A percentile compares a stretch with the other conserved stretches of the same genome.
phyloP scores from a whole-genome alignment of 92 coral and sea anemone genomes.

The Heteractis magnifica region DNA sequence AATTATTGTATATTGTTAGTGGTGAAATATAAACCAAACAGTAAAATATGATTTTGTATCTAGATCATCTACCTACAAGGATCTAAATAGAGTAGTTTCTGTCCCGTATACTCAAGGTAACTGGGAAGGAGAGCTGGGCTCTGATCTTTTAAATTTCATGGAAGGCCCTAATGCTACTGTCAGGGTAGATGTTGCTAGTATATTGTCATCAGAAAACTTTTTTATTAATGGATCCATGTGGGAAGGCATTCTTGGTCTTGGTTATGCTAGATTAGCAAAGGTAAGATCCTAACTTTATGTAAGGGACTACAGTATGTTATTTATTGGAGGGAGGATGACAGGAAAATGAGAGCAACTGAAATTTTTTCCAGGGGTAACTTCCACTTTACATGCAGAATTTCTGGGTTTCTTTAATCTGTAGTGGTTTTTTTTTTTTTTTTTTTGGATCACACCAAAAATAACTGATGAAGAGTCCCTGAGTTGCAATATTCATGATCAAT shows the following conservation, averaged over 20 bases:
- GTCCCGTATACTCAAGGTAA: constrained; percentile 96
- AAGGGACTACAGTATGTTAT: too few species aligned
- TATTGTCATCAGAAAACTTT: constrained; percentile 88
- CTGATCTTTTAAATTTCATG: constrained; percentile 84
- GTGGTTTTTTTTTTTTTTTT: not conserved
- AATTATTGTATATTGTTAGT: not conserved
- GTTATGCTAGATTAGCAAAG: constrained; percentile 91
- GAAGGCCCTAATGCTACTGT: constrained; percentile 98
- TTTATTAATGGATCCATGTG: constrained; percentile 99
- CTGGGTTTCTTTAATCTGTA: too few species aligned
- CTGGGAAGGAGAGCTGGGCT: constrained; percentile 98
- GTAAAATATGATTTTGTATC: not conserved
- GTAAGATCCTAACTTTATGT: constrained; percentile 28
- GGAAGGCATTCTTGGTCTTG: constrained; percentile 98
- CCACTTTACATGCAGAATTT: too few species aligned
- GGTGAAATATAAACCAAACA: not conserved
- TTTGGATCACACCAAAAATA: too few species aligned
- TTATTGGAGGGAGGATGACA: too few species aligned
- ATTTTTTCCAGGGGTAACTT: too few species aligned
- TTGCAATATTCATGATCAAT: too few species aligned
- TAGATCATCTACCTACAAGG: constrained; percentile 78
- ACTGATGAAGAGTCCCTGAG: too few species aligned
- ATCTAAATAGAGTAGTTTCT: constrained; percentile 79
- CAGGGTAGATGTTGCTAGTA: constrained; percentile 96
- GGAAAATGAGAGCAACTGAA: too few species aligned